phyloP scores from a whole-genome alignment of 1,140 invertebrate species.

The Lamellibrachia luymesi region DNA sequence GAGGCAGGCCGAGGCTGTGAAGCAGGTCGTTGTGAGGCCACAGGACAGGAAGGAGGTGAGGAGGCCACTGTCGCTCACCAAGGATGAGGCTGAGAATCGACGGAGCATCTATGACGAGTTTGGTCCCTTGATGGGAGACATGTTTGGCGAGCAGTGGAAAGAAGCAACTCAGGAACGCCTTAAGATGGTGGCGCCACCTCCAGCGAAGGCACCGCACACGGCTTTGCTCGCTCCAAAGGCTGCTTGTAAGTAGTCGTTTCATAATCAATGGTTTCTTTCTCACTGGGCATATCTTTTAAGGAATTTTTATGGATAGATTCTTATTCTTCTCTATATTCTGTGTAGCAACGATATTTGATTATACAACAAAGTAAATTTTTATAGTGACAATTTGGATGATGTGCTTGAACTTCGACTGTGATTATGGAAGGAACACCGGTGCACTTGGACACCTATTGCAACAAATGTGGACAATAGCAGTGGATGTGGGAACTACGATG shows the following conservation, averaged over 20 bases:
- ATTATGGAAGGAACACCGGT: no score
- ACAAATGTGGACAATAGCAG: no score
- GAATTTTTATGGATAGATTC: not conserved
- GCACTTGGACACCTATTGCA: no score
- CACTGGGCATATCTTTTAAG: not conserved
- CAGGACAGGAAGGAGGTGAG: not conserved
- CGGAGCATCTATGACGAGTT: slow-evolving; percentile 28
- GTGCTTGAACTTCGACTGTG: no score
- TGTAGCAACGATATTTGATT: not conserved
- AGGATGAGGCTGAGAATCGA: slow-evolving; percentile 7
- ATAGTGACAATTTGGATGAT: not conserved
- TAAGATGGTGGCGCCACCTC: slow-evolving; percentile 24
- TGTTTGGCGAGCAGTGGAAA: slow-evolving; percentile 35
- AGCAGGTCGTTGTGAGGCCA: not conserved
- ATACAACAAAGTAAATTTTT: not conserved
- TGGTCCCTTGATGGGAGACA: slow-evolving; percentile 37
- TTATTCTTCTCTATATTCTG: not conserved
- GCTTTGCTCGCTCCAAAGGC: slow-evolving; percentile 41
- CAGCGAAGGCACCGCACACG: slow-evolving; percentile 27
- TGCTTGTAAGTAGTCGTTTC: slow-evolving; percentile 35
- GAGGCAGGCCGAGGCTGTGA: not conserved
- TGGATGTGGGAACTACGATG: no score
- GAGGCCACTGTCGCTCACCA: not conserved
- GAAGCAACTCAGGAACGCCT: slow-evolving; percentile 28
- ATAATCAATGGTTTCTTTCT: not conserved